Base-by-base conservation (phyloP, 1,140 invertebrate species). In the Idris sp. region DNA sequence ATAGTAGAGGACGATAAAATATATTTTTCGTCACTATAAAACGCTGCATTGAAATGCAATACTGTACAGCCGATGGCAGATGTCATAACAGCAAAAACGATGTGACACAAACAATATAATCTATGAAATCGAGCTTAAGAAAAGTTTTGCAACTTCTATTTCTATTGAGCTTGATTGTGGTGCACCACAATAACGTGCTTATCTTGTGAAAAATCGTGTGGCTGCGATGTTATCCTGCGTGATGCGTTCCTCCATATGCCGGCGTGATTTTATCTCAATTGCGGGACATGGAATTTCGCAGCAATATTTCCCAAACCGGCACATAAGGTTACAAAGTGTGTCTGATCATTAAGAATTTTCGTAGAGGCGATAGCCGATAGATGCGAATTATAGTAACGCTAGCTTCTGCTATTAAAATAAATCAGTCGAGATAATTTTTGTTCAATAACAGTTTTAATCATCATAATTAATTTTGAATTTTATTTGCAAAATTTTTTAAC, bases 21-120 rank as follows among this genome's bases (percentile, higher is more conserved):
- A 10, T n/a, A 10, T 28, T 38, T 56, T 54, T 72, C 40, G 33
- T 30, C 25, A 26, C 25, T 38, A 49, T 48, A 72, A 48, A 56
- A 71, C 22, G 28, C 33, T 62, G n/a, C 10, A 72, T 58, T 58
- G 49, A 62, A 72, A 72, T 72, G 40, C 35, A 62, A 64, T 36
- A 64, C 19, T 22, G 4, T 9, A n/a, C 28, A 54, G 5, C 19
- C 10, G 18, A 38, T 41, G 59, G 59, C 51, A 59, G 68, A 49
- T 59, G 68, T 73, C 68, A 64, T 58, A 72, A 72, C 58, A 31
- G 41, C 15, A 22, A 9, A n/a, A 25, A 33, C 48, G 22, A 25
- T 46, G 38, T 58, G 59, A 49, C 36, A 22, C 68, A 30, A 38
- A 64, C 51, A 73, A 73, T 58, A 41, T 38, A 73, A 73, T 73